Base-by-base conservation (phyloP, 2,888 invertebrate genomes). In the Papilio demoleus region DNA sequence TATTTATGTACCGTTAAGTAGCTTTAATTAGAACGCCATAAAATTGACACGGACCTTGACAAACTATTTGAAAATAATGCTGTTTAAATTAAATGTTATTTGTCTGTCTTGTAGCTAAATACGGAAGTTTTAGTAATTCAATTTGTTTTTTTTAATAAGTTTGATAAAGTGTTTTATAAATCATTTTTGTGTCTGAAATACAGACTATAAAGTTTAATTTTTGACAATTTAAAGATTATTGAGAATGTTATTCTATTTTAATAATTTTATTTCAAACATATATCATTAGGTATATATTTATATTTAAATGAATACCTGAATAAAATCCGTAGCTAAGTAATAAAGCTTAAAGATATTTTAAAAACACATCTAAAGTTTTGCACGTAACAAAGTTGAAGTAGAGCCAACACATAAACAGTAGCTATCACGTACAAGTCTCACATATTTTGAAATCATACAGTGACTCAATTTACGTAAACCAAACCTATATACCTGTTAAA, bases 1-100 rank as follows among this genome's bases (percentile, higher is more conserved):
- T 59, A 38, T 64, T 50, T 50, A 60, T 47, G 65, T 65, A 42
- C 50, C 60, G 59, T 61, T 65, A 60, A 68, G 34, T 47, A 59
- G 68, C 24, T 47, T 66, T 59, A 66, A 66, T 66, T 47, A 50
- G 47, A 36, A 66, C 60, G 17, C 59, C 24, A 59, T 22, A 59
- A 56, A 67, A 45, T 63, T 47, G 58, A 47, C 36, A 59, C 19
- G n/a, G 59, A 6, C 63, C 58, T 63, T 64, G 45, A 45, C 24
- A 42, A 62, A 56, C 22, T 4, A 62, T 63, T 63, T 14, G 36
- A 53, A 12, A 45, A 40, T 14, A 56, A 58, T 24, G 38, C 22
- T 38, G 14, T 50, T 50, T 50, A 34, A n/a, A n/a, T 36, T 19
- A 17, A 45, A 50, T 22, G 36, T 63, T 36, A 65, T 40, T 42